Evolutionary conservation across 1,140 invertebrate genomes (phyloP).

Genomic region (Drosophila teissieri): DNA sequence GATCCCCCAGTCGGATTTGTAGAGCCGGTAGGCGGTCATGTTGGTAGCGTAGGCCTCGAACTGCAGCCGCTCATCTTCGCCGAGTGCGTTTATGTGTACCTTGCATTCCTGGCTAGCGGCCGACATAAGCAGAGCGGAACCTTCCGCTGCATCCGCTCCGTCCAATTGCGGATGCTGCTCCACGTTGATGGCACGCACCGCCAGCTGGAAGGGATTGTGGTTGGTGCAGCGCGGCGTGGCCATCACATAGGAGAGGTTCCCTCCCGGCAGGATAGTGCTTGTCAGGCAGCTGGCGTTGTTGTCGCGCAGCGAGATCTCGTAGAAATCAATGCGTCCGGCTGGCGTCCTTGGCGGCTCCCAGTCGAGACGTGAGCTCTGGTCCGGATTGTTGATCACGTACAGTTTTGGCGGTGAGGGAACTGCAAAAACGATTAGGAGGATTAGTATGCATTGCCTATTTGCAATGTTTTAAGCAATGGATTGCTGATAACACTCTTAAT

Average conservation of each 20-base stretch:
- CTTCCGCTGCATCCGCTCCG: background rate
- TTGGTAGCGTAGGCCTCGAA: conserved; percentile 26
- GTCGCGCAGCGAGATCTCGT: conserved; percentile 57
- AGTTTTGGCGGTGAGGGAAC: conserved; percentile 51
- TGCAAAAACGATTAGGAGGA: background rate
- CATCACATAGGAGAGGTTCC: conserved; percentile 50
- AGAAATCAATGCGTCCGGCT: conserved; percentile 59
- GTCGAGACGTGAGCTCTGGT: conserved; percentile 35
- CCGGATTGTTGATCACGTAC: conserved; percentile 30
- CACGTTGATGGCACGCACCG: conserved; percentile 64
- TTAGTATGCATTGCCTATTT: background rate
- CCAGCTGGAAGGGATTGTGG: conserved; percentile 46
- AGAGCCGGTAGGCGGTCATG: conserved; percentile 28
- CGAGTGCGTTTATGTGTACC: conserved; percentile 5
- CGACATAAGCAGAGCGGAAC: too few species aligned
- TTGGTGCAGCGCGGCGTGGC: conserved; percentile 53
- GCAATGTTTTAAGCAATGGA: background rate
- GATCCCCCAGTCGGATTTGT: conserved; percentile 44
- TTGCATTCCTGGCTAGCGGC: conserved; percentile 5
- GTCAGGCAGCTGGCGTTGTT: conserved; percentile 16
- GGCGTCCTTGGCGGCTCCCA: conserved; percentile 47
- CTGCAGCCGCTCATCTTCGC: conserved; percentile 15
- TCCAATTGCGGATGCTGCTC: conserved; percentile 22
- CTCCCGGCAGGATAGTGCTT: conserved; percentile 36
- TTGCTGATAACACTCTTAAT: too few species aligned